Base-by-base conservation (phyloP, 2,888 invertebrate species). In the Mythimna vitellina region DNA sequence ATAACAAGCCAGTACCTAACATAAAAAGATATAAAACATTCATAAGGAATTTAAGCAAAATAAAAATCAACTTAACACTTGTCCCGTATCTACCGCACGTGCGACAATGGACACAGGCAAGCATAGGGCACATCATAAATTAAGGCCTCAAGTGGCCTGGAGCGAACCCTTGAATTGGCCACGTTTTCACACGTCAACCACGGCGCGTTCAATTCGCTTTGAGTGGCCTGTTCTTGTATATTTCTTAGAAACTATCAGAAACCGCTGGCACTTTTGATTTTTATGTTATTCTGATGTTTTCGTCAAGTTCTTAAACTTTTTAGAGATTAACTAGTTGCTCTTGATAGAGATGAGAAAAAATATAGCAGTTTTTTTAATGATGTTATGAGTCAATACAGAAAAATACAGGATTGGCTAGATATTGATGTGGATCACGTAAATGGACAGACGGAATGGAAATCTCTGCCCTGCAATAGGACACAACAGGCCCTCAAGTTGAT, bases 81-180 rank as follows among this genome's bases (percentile, higher is more conserved):
- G 65, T 65, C 9, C n/a, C 81, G 65, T 70, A 17, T 46, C 46
- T 17, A 38, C 4, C 53, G 63, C 51, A 8, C 80, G 75, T 70
- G 32, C 20, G 64, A 58, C 67, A 89, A 80, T 86, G 92, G 80
- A 86, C 51, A 83, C 85, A 10, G 49, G 56, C 84, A 7, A 35
- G 12, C 69, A 66, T 85, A 89, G 87, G 86, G 89, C 84, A 86
- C 83, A 87, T 89, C 91, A 83, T 93, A 93, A 93, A 92, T 92
- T 91, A 92, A 88, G 85, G 85, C 87, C 77, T 87, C 88, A 90
- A 91, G 89, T 91, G 87, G 85, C 78, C 80, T 72, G 75, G 64
- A 73, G 61, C 72, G 58, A 78, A 81, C 80, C 82, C 86, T 87
- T 85, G 88, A 81, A 80, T 72, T 73, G 76, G 78, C 66, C 68